These are phyloP conservation scores for Dolichomitus sp. DNA, from an alignment of 2,888 invertebrate genomes.

Conservation along the genomic window DNA sequence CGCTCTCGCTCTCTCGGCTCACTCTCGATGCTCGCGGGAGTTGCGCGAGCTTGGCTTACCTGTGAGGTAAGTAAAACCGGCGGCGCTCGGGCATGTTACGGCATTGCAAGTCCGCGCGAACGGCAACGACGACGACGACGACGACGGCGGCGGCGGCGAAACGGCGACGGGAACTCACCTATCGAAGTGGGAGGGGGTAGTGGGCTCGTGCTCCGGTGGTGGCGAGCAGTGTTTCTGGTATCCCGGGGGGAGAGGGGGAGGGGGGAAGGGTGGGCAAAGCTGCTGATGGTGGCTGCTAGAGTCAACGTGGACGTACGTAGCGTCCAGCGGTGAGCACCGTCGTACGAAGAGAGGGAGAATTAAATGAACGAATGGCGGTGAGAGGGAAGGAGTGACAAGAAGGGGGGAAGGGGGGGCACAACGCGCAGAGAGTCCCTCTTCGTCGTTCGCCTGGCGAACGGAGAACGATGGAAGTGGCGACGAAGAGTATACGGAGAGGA, in stretches of 20 bases:
- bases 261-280: constrained; percentile 16
- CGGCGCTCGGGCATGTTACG: constrained; percentile 81
- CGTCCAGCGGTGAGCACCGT: constrained; percentile 26
- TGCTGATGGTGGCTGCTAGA: constrained; percentile 53
- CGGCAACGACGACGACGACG: constrained; percentile 72
- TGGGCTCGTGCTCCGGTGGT: constrained; percentile 43
- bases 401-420: background rate
- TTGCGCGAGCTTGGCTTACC: constrained; percentile 80
- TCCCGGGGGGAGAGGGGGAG: constrained; percentile 33
- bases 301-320: constrained; percentile 34
- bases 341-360: constrained; percentile 58
- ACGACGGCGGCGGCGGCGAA: constrained; percentile 34
- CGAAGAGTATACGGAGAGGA: constrained; percentile 30
- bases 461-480: constrained; percentile 31
- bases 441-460: constrained; percentile 57
- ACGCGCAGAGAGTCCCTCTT: constrained; percentile 32
- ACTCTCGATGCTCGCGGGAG: constrained; percentile 65
- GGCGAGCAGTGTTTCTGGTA: constrained; percentile 44
- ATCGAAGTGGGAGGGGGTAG: constrained; percentile 53
- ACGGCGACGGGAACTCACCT: constrained; percentile 40
- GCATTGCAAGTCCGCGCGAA: constrained; percentile 82
- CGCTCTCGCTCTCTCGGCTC: constrained; percentile 48
- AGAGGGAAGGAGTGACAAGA: background rate
- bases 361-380: constrained; percentile 60
- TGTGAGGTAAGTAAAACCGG: constrained; percentile 86